These are phyloP conservation scores for Patella depressa DNA, from an alignment of 2,888 invertebrate species.

Conservation along the genomic window DNA sequence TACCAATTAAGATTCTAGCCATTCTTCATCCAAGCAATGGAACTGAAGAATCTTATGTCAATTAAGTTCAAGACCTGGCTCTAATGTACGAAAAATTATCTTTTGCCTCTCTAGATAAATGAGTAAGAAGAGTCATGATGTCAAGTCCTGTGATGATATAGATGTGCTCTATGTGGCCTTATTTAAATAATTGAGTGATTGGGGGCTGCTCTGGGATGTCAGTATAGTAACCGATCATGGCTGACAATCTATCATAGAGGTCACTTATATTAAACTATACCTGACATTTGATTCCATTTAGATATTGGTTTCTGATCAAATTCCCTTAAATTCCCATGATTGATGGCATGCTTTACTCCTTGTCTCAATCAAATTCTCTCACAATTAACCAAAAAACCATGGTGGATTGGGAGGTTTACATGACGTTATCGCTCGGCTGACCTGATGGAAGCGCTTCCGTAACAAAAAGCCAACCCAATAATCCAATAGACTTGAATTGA, in stretches of 20 bases:
- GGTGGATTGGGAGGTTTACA: background rate
- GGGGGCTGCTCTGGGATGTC: background rate
- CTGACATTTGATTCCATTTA: conserved; percentile 12
- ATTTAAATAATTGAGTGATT: background rate
- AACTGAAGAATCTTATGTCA: too few relatives aligned
- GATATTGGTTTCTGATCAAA: conserved; percentile 5
- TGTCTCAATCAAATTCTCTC: conserved; percentile 10
- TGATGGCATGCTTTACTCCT: conserved; percentile 7
- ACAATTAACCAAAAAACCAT: background rate
- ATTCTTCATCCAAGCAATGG: too few relatives aligned
- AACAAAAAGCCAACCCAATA: background rate
- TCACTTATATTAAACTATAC: conserved; percentile 2
- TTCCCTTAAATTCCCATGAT: background rate
- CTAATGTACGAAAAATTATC: too few relatives aligned
- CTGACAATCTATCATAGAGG: conserved; percentile 1
- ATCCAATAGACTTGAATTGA: background rate
- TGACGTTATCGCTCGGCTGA: background rate
- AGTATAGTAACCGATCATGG: background rate
- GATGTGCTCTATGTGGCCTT: background rate
- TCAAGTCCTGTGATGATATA: too few relatives aligned
- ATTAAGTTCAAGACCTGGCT: too few relatives aligned
- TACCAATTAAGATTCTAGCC: too few relatives aligned
- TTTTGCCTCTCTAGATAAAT: too few relatives aligned
- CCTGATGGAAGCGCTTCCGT: background rate
- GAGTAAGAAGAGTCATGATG: too few relatives aligned